A percentile compares a stretch with the other conserved stretches of the same genome.
Evolutionary conservation across 2,888 invertebrate species (phyloP).

Genomic region (Uropetala carovei): DNA sequence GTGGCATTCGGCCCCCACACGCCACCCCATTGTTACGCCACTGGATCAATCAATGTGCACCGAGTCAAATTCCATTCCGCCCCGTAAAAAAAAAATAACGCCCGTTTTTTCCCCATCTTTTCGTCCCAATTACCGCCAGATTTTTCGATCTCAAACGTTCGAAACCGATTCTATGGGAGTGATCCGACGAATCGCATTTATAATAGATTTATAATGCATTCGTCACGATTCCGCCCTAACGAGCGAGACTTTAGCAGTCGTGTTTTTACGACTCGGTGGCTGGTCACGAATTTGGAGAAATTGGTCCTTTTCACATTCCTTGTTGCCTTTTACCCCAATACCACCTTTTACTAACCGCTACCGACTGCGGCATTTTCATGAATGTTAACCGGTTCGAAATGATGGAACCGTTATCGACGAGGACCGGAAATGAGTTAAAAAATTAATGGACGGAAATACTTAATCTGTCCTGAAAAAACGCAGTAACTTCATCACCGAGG

Average conservation of each 20-base stretch:
- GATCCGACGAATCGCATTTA: too few relatives aligned
- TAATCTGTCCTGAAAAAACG: neutral
- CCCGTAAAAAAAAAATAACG: too few relatives aligned
- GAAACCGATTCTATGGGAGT: too few relatives aligned
- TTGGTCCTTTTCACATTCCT: neutral
- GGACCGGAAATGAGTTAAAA: neutral
- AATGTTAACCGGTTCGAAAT: neutral
- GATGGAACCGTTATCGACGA: neutral
- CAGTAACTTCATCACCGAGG: neutral
- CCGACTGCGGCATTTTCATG: neutral
- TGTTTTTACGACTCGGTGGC: neutral
- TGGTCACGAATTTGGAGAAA: neutral
- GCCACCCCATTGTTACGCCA: too few relatives aligned
- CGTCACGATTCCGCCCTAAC: neutral
- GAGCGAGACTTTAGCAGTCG: neutral
- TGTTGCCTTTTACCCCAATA: neutral
- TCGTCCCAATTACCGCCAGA: too few relatives aligned
- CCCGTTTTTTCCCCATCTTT: too few relatives aligned
- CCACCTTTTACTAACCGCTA: neutral
- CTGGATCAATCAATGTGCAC: too few relatives aligned
- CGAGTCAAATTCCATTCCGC: too few relatives aligned
- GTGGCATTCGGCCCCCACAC: too few relatives aligned
- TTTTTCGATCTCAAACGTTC: too few relatives aligned
- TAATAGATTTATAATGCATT: neutral
- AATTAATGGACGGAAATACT: constrained; percentile 11